Conservation (phyloP, 64 coral and sea anemone genomes). For the Montipora efflorescens region DNA sequence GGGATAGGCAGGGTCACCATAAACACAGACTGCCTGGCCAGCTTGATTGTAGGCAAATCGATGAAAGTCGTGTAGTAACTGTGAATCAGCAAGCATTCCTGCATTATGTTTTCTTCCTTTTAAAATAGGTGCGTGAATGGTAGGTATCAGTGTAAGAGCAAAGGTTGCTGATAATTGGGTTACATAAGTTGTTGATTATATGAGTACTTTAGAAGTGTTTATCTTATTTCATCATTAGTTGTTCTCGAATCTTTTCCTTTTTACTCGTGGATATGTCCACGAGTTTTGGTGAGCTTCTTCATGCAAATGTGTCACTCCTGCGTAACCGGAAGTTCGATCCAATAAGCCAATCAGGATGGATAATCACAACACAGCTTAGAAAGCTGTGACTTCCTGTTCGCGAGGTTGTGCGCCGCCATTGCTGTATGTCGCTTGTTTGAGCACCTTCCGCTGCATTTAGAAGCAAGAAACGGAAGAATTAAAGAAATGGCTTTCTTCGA, state of each 20-base stretch:
- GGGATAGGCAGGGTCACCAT: slow-evolving; percentile 47
- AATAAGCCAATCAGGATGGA: too few relatives aligned
- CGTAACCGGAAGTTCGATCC: too few relatives aligned
- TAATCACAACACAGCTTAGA: too few relatives aligned
- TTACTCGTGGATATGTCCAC: not conserved
- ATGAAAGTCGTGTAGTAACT: slow-evolving; percentile 57
- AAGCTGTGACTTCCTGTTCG: too few relatives aligned
- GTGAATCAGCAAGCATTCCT: slow-evolving; percentile 64
- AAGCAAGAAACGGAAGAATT: too few relatives aligned
- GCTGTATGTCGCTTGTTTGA: too few relatives aligned
- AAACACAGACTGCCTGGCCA: slow-evolving; percentile 47
- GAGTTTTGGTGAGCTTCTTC: too few relatives aligned
- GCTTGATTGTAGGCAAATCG: slow-evolving; percentile 62
- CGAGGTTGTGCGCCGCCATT: too few relatives aligned
- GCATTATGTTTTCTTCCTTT: slow-evolving; percentile 17
- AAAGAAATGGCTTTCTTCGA: too few relatives aligned
- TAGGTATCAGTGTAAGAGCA: slow-evolving; percentile 69
- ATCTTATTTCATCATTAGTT: not conserved
- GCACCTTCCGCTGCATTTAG: too few relatives aligned
- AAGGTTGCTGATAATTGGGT: slow-evolving; percentile 68
- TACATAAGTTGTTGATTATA: slow-evolving; percentile 65
- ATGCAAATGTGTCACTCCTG: too few relatives aligned
- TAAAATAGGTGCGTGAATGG: not conserved
- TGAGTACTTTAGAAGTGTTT: slow-evolving; percentile 48
- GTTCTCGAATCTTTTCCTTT: not conserved